A percentile compares a stretch with the other conserved stretches of the same genome.
Evolutionary conservation across 2,797 vertebrate species (phyloP).

Genomic region (Phaenicophaeus curvirostris): DNA sequence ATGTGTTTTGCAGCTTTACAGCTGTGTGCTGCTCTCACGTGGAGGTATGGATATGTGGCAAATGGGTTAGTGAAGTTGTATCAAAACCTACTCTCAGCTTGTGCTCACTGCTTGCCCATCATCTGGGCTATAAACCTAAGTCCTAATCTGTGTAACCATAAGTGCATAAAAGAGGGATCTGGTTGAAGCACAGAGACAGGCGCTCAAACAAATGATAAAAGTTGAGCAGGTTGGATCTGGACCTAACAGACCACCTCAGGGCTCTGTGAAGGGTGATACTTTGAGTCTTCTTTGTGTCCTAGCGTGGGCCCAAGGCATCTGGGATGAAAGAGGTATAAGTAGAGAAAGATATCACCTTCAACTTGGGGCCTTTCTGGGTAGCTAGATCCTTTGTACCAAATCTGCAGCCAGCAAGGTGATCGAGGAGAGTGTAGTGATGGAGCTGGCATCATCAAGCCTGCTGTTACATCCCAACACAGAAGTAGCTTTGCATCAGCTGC

Average conservation of each 20-base stretch:
- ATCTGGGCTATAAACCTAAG: not conserved
- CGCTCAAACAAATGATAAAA: not conserved
- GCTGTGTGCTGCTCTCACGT: not conserved
- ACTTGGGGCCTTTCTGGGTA: not conserved
- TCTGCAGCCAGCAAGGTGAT: not conserved
- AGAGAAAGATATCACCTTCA: not conserved
- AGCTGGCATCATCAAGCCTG: not conserved
- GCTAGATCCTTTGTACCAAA: not conserved
- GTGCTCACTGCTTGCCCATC: not conserved
- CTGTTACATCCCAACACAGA: not conserved
- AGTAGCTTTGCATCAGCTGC: not conserved
- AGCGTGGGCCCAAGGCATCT: not conserved
- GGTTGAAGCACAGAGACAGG: not conserved
- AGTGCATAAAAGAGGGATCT: not conserved
- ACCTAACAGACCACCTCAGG: not conserved
- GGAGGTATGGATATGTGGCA: not conserved
- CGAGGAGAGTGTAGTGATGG: not conserved
- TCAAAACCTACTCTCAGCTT: not conserved
- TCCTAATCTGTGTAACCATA: not conserved
- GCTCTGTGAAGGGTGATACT: not conserved
- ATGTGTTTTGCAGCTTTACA: not conserved
- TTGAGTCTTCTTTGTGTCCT: not conserved
- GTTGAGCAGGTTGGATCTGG: not conserved
- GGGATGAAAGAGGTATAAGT: not conserved
- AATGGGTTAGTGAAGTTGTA: not conserved